Evolutionary conservation across 2,113 vertebrate species (phyloP).

Genomic region (Terrapene triunguis): DNA sequence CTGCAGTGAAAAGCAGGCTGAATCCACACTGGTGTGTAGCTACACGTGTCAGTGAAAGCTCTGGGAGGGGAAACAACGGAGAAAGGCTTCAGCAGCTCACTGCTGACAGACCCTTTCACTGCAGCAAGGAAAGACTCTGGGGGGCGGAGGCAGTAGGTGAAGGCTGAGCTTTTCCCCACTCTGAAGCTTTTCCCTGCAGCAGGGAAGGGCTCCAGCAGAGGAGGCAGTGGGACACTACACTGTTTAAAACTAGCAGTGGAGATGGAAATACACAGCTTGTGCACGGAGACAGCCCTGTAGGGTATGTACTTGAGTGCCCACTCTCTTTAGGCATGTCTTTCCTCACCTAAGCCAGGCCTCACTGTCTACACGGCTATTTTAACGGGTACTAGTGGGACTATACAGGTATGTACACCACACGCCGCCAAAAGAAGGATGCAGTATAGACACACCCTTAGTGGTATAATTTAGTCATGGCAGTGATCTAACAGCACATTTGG

Average conservation of each 20-base stretch:
- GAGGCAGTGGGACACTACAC: neutral
- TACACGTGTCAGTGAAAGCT: neutral
- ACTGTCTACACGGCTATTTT: neutral
- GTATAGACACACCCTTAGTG: rapidly evolving
- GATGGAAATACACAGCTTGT: neutral
- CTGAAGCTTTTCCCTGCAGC: neutral
- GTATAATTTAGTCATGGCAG: rapidly evolving
- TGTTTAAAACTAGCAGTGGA: too few species aligned
- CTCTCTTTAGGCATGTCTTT: too few species aligned
- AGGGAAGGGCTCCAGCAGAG: neutral
- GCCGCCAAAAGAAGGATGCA: neutral
- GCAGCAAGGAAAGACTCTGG: too few species aligned
- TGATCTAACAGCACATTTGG: neutral
- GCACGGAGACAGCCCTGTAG: neutral
- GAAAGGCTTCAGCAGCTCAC: neutral
- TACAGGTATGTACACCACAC: neutral
- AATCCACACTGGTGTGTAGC: neutral
- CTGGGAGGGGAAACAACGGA: neutral
- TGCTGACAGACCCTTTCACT: neutral
- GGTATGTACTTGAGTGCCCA: neutral
- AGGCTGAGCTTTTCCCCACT: neutral
- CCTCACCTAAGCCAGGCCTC: neutral
- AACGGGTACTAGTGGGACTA: neutral
- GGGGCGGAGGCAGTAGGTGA: too few species aligned
- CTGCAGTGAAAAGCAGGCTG: too few species aligned